Evolutionary conservation across 2,888 invertebrate genomes (phyloP), one percentile per base, ranked within the genome.

Genomic region (Cylindroiulus punctatus): DNA sequence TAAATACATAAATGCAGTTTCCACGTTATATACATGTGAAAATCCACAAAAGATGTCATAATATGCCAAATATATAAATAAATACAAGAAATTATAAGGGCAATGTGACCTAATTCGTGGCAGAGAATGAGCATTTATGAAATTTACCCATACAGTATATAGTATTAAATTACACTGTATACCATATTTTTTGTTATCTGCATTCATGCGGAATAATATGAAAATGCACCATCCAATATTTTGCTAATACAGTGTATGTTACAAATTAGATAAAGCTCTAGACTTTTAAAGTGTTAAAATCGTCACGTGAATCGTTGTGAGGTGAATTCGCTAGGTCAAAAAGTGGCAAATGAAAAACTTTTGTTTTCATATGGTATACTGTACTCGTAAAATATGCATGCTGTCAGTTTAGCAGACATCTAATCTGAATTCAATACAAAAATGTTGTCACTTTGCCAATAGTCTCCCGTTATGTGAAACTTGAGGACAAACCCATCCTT

Each of bases 71-170:
- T 65, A 65, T 65, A 65, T 65, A 14, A 2, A n/a, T 52, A 65
- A 65, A 65, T 65, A 65, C 65, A 65, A 65, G 65, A 26, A 52
- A 52, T 8, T 5, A 52, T 44, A 44, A 19, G 52, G 4, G n/a
- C 14, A n/a, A 52, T n/a, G 52, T 52, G 52, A 52, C 52, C 10
- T 44, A 52, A 52, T 52, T 52, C 52, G n/a, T n/a, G n/a, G 52
- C 52, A n/a, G 52, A 52, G 14, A 65, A 65, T 65, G 65, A 65
- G 65, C 65, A 65, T 65, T 65, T 65, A 22, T 65, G 65, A 65
- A 65, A 26, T 65, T 65, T 65, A 52, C n/a, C 26, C 26, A 65
- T 65, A 65, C 12, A 65, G n/a, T n/a, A n/a, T n/a, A n/a, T n/a
- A n/a, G n/a, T 26, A 26, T 8, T 26, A 65, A 65, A 26, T 65